Conservation (phyloP, 2,113 vertebrate genomes). For the Galemys pyrenaicus region DNA sequence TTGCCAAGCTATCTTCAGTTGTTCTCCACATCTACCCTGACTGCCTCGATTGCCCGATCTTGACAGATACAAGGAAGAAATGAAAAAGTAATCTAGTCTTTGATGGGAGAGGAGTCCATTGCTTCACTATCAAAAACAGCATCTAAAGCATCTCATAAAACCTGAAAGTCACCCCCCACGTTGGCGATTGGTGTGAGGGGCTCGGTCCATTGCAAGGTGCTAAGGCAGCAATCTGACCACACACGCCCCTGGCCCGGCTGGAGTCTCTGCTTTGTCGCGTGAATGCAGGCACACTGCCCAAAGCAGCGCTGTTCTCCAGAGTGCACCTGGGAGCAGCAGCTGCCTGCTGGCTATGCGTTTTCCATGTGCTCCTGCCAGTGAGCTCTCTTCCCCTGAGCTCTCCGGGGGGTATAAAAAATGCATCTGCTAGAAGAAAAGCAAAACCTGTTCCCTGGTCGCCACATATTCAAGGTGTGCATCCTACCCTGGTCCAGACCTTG, state of each 20-base stretch:
- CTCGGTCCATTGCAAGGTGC: not conserved
- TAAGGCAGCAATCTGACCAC: not conserved
- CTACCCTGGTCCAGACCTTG: not conserved
- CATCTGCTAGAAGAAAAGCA: not conserved
- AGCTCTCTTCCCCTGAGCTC: not conserved
- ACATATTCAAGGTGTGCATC: not conserved
- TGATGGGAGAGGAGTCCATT: not conserved
- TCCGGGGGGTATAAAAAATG: not conserved
- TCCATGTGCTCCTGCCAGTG: not conserved
- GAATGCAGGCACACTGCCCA: not conserved
- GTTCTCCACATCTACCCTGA: not conserved
- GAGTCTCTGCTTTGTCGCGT: not conserved
- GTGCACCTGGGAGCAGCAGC: not conserved
- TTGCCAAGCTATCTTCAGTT: not conserved
- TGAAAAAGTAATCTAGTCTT: not conserved
- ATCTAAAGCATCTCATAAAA: not conserved
- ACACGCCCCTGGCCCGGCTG: not conserved
- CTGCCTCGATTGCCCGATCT: not conserved
- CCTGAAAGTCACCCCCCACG: not conserved
- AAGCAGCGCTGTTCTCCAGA: not conserved
- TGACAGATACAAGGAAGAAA: not conserved
- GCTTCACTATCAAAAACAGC: slow-evolving; percentile 24
- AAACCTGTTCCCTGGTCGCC: not conserved
- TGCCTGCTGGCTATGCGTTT: not conserved
- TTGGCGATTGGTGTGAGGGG: not conserved